phyloP scores from a whole-genome alignment of 2,797 vertebrate species.

The Chloroceryle inda region DNA sequence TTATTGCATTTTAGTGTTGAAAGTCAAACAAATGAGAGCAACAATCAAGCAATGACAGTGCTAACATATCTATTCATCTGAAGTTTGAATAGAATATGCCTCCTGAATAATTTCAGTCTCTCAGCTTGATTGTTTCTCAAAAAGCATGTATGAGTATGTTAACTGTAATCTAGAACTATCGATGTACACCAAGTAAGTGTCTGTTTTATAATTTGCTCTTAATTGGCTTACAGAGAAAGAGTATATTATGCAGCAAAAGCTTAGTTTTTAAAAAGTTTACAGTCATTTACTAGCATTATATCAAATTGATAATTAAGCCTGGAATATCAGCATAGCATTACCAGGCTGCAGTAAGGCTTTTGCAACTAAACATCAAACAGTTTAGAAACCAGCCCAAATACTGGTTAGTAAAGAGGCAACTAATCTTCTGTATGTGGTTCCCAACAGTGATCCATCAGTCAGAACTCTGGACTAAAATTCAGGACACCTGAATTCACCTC shows the following conservation, averaged over 20 bases:
- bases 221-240: constrained; percentile 37
- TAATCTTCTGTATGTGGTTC: not conserved
- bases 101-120: constrained; percentile 3
- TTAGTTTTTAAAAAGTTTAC: not conserved
- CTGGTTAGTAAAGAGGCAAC: not conserved
- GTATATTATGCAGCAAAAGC: not conserved
- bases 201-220: not conserved
- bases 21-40: constrained; percentile 35
- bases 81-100: constrained; percentile 57
- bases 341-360: not conserved
- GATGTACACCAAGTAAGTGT: not conserved
- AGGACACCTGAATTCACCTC: not conserved
- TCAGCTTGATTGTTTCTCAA: not conserved
- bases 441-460: not conserved
- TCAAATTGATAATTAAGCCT: not conserved
- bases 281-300: not conserved
- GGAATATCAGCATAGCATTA: not conserved
- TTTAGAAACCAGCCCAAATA: not conserved
- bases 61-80: constrained; percentile 51
- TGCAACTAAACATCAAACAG: not conserved
- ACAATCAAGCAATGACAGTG: constrained; percentile 64
- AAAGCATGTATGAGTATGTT: not conserved
- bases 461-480: not conserved
- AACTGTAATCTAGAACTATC: constrained; percentile 6
- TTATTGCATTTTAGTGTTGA: constrained; percentile 11